phyloP scores from a whole-genome alignment of 1,140 invertebrate species.

The Drosophila ohnishii region DNA sequence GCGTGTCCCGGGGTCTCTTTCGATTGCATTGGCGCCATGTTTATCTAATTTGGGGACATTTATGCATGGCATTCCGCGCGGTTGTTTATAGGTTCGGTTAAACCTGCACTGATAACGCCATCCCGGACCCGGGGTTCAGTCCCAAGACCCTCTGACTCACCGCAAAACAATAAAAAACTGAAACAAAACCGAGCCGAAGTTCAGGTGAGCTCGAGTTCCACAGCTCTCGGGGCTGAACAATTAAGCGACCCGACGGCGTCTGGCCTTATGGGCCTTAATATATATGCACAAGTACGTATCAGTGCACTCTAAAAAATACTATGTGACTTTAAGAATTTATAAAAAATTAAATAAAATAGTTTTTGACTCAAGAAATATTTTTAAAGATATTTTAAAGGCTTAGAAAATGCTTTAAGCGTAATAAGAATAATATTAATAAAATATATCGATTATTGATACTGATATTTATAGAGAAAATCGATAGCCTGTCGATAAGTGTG shows the following conservation, averaged over 20 bases:
- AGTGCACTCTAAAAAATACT: slow-evolving; percentile 16
- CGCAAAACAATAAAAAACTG: slow-evolving; percentile 51
- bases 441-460: too few relatives aligned
- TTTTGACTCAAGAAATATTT: not conserved
- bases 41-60: slow-evolving; percentile 83
- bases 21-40: slow-evolving; percentile 83
- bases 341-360: not conserved
- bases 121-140: slow-evolving; percentile 16
- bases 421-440: too few relatives aligned
- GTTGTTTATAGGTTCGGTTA: slow-evolving; percentile 83
- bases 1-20: slow-evolving; percentile 45
- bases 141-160: slow-evolving; percentile 47
- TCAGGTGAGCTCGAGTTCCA: slow-evolving; percentile 17
- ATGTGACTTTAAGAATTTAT: accelerated
- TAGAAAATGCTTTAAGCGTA: too few relatives aligned
- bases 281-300: slow-evolving; percentile 28
- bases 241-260: slow-evolving; percentile 52
- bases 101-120: slow-evolving; percentile 82
- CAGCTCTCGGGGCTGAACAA: slow-evolving; percentile 37
- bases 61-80: slow-evolving; percentile 83
- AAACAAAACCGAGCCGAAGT: slow-evolving; percentile 28
- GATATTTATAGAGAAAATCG: too few relatives aligned
- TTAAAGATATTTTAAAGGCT: not conserved
- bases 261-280: slow-evolving; percentile 25
- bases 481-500: too few relatives aligned